Percentiles rank a stretch among this genome's conserved stretches.
These are phyloP conservation scores for Crioceris asparagi DNA, from an alignment of 2,888 invertebrate genomes.

Conservation along the genomic window DNA sequence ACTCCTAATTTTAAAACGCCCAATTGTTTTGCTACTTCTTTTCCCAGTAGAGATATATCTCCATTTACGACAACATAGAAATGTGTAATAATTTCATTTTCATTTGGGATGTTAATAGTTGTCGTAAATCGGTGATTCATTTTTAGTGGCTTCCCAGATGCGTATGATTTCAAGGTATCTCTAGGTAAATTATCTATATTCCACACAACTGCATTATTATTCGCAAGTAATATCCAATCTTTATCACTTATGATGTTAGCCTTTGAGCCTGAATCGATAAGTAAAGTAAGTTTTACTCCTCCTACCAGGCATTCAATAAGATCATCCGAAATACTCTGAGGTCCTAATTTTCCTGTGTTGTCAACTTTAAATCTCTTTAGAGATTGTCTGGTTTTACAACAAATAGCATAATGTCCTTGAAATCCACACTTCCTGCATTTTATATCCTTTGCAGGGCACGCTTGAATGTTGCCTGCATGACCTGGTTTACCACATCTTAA, in stretches of 20 bases:
- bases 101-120: constrained; percentile 8
- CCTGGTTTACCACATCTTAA: constrained; percentile 10
- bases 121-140: constrained; percentile 10
- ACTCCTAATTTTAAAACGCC: constrained; percentile 19
- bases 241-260: constrained; percentile 15
- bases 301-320: constrained; percentile 13
- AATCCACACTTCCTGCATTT: constrained; percentile 14
- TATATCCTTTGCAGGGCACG: constrained; percentile 8
- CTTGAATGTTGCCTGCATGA: constrained; percentile 4
- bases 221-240: constrained; percentile 16
- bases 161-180: constrained; percentile 12
- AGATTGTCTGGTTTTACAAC: constrained; percentile 10
- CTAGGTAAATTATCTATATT: constrained; percentile 7
- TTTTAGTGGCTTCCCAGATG: neutral
- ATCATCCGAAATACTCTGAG: constrained; percentile 13
- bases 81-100: constrained; percentile 10
- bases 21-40: constrained; percentile 15
- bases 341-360: neutral
- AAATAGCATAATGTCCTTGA: constrained; percentile 12
- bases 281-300: constrained; percentile 12
- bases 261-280: constrained; percentile 18
- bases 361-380: constrained; percentile 8
- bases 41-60: constrained; percentile 16
- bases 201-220: constrained; percentile 13
- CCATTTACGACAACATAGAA: constrained; percentile 17